Evolutionary conservation across 2,888 invertebrate genomes (phyloP), one percentile per base, ranked within the genome.

Genomic region (Hypena proboscidalis): DNA sequence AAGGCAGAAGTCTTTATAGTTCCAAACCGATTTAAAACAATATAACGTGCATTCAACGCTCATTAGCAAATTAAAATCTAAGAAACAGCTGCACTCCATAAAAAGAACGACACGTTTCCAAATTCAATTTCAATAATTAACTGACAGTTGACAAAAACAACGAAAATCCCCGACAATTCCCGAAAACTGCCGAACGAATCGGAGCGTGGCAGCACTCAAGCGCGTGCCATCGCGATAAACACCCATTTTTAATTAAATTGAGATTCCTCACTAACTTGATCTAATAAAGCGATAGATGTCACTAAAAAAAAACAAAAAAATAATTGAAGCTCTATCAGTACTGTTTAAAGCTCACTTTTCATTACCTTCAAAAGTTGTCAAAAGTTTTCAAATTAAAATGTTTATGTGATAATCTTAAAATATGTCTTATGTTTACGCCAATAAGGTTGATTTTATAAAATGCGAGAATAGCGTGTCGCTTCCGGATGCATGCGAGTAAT

Each of bases 241-340:
- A 67, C 74, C 73, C 74, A 74, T 75, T 82, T 89, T 87, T 89
- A 89, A 89, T 89, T 90, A 85, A 90, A 90, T 89, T 83, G 86
- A 80, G 84, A 89, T 86, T 87, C 85, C 80, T 67, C 66, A 67
- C 67, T 59, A 61, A 66, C 69, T 69, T 61, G 67, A 70, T 71
- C 71, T 72, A 77, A 73, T 62, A 62, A 60, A 46, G 30, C 45
- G 40, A 61, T 64, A 67, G 65, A 64, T 58, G 66, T 40, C 38
- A 3, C 8, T 48, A 7, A 21, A 7, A 7, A 33, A 15, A 3
- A 21, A 7, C 4, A 23, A 33, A 42, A 33, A 6, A 2, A 2
- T 33, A 51, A 40, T 27, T 3, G 29, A 32, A 38, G 41, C 45
- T 15, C 20, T 17, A 11, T 8, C 9, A 1, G 3, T 21, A 8